Conservation (phyloP, 2,888 invertebrate genomes). For the Ochropleura leucogaster region DNA sequence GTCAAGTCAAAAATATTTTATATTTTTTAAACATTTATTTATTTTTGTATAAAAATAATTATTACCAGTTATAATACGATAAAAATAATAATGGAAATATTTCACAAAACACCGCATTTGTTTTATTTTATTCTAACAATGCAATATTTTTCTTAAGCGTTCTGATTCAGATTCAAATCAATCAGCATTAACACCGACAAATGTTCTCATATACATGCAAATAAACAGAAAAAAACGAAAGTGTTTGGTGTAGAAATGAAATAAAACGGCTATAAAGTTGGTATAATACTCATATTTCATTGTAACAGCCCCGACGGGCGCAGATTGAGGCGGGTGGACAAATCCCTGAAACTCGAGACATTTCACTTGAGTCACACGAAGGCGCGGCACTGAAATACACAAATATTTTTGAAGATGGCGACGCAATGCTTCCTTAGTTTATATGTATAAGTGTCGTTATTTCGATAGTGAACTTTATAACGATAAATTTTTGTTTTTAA, state of each 20-base stretch:
- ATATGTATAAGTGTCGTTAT: conserved; percentile 39
- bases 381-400: conserved; percentile 35
- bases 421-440: conserved; percentile 28
- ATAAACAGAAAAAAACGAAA: conserved; percentile 70
- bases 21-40: too few relatives aligned
- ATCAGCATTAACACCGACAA: conserved; percentile 54
- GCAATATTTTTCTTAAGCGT: background rate
- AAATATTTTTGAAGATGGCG: conserved; percentile 48
- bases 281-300: conserved; percentile 78
- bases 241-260: conserved; percentile 72
- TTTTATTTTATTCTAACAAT: conserved; percentile 11
- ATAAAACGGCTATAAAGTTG: conserved; percentile 76
- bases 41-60: background rate
- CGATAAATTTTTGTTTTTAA: too few relatives aligned
- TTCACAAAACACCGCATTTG: background rate
- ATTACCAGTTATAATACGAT: background rate
- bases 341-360: conserved; percentile 68
- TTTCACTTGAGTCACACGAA: conserved; percentile 29
- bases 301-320: conserved; percentile 70
- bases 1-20: too few relatives aligned
- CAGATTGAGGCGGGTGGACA: conserved; percentile 72
- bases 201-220: conserved; percentile 61
- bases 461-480: conserved; percentile 28
- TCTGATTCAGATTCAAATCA: conserved; percentile 30
- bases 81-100: background rate